Conservation (phyloP, 64 coral and sea anemone species). For the Stylophora pistillata region DNA sequence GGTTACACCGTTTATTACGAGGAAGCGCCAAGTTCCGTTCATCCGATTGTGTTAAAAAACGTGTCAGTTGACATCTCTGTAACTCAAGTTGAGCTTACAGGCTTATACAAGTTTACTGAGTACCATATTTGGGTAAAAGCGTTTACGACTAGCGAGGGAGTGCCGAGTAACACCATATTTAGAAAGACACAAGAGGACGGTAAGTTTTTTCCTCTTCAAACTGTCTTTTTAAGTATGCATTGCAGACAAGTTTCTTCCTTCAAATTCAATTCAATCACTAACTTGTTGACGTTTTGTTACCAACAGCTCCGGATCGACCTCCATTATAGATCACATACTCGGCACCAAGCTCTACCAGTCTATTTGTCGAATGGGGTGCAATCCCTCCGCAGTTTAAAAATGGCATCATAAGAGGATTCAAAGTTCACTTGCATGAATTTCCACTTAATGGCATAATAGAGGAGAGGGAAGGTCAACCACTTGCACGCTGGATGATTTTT, state of each 20-base stretch:
- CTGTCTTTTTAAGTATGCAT: no score
- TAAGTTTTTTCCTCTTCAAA: neutral
- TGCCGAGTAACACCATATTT: constrained; percentile 12
- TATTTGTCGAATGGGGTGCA: constrained; percentile 28
- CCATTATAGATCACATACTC: constrained; percentile 28
- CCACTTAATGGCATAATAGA: neutral
- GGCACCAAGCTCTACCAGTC: constrained; percentile 1
- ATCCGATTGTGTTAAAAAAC: constrained; percentile 48
- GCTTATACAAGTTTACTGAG: constrained; percentile 50
- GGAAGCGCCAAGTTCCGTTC: constrained; percentile 37
- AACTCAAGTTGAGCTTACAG: constrained; percentile 15
- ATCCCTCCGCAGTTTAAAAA: constrained; percentile 11
- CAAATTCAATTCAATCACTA: neutral
- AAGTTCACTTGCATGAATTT: neutral
- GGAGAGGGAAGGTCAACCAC: neutral
- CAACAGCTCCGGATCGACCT: constrained; percentile 1
- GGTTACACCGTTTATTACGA: constrained; percentile 60
- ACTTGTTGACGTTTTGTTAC: neutral
- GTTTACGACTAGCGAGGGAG: constrained; percentile 57
- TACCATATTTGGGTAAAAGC: constrained; percentile 64
- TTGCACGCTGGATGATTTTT: constrained; percentile 14
- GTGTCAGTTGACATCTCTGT: constrained; percentile 24
- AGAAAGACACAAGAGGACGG: constrained; percentile 59
- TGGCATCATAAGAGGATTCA: constrained; percentile 35
- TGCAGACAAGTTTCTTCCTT: no score